phyloP scores from a whole-genome alignment of 2,113 vertebrate species.

The Clupea harengus region DNA sequence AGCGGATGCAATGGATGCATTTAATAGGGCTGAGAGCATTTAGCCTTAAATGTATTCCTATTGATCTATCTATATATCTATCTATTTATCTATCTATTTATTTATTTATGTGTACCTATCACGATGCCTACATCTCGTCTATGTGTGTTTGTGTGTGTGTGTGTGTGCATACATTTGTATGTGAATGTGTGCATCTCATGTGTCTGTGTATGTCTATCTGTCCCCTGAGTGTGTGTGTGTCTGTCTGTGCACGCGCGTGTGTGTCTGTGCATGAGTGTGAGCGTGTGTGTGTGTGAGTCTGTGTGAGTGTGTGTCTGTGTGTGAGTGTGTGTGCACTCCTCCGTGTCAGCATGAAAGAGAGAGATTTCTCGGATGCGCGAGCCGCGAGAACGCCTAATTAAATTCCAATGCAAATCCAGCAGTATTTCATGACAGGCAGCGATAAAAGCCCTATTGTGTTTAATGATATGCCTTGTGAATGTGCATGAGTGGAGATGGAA shows the following conservation, averaged over 20 bases:
- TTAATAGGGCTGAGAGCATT: background rate
- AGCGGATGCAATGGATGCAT: background rate
- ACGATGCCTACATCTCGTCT: too few species aligned
- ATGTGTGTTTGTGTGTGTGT: background rate
- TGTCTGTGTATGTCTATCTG: constrained; percentile 39
- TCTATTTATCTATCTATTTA: too few species aligned
- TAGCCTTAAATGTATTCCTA: background rate
- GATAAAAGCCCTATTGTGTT: constrained; percentile 81
- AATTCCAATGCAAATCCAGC: constrained; percentile 80
- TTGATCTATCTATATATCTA: constrained; percentile 29
- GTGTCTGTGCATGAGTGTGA: constrained; percentile 9
- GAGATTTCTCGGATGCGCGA: constrained; percentile 73
- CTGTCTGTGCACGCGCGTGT: constrained; percentile 22
- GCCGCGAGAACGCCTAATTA: constrained; percentile 74
- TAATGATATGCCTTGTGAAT: constrained; percentile 81
- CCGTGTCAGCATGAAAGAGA: constrained; percentile 45
- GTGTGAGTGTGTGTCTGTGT: constrained; percentile 12
- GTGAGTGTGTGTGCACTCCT: constrained; percentile 34
- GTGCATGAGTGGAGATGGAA: constrained; percentile 70
- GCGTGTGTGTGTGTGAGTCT: background rate
- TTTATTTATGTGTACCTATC: too few species aligned
- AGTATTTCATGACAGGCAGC: constrained; percentile 74
- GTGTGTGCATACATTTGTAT: background rate
- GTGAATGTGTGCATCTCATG: background rate
- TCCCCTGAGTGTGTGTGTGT: constrained; percentile 12